Conservation (phyloP, 2,888 invertebrate species). For the Apotomis capreana region DNA sequence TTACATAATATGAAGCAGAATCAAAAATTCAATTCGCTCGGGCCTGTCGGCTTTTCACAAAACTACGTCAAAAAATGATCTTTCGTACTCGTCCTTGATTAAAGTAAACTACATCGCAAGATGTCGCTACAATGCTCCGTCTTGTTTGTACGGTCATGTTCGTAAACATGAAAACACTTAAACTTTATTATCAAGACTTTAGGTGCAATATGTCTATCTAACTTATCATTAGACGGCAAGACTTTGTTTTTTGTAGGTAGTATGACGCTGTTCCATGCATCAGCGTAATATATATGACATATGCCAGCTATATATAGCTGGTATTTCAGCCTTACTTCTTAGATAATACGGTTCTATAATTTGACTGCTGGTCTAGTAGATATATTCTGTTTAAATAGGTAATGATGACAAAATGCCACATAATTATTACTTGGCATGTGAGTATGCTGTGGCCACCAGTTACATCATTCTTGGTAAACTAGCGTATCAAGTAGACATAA, state of each 20-base stretch:
- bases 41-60: too few species aligned
- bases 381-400: too few species aligned
- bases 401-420: too few species aligned
- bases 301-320: background rate
- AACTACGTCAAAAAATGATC: too few species aligned
- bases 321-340: background rate
- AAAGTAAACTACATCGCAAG: background rate
- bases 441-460: too few species aligned
- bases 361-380: background rate
- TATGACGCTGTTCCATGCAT: conserved; percentile 8
- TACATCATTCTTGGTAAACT: too few species aligned
- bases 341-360: background rate
- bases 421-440: too few species aligned
- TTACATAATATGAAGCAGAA: too few species aligned
- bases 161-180: background rate
- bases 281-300: background rate
- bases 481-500: too few species aligned
- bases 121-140: background rate
- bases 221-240: background rate
- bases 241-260: background rate
- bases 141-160: background rate
- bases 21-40: too few species aligned
- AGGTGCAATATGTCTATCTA: background rate
- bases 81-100: too few species aligned
- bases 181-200: background rate